Evolutionary conservation across 2,888 invertebrate genomes (phyloP).

Genomic region (Hydrotaea diabolus): DNA sequence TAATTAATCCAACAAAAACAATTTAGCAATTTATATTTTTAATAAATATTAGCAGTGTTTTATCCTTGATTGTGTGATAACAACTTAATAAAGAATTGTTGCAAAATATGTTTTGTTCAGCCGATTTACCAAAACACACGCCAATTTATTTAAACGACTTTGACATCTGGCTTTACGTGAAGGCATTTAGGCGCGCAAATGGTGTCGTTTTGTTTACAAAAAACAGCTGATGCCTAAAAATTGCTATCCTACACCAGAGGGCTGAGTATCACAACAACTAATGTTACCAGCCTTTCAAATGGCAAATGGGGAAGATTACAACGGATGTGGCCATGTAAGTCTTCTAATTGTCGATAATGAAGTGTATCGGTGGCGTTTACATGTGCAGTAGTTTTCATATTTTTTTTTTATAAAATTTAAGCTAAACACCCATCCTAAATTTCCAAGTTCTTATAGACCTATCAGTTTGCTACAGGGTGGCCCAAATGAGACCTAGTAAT

Average conservation of each 20-base stretch:
- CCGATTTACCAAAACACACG: slow-evolving; percentile 42
- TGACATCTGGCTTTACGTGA: slow-evolving; percentile 33
- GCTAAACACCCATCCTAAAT: too few species aligned
- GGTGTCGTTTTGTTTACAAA: slow-evolving; percentile 37
- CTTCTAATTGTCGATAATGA: too few species aligned
- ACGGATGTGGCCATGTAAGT: too few species aligned
- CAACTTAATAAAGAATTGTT: slow-evolving; percentile 14
- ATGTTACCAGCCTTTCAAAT: too few species aligned
- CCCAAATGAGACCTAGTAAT: too few species aligned
- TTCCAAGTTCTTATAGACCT: too few species aligned
- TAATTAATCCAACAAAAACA: slow-evolving; percentile 75
- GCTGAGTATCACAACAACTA: too few species aligned
- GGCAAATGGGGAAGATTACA: too few species aligned
- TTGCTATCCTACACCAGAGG: slow-evolving; percentile 16
- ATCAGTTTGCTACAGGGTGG: too few species aligned
- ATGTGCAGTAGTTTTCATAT: too few species aligned
- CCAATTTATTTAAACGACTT: slow-evolving; percentile 46
- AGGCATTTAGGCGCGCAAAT: slow-evolving; percentile 44
- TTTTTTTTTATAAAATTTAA: too few species aligned
- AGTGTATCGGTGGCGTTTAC: too few species aligned
- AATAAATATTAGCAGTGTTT: slow-evolving; percentile 2
- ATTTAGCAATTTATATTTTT: slow-evolving; percentile 1
- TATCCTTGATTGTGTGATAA: slow-evolving; percentile 23
- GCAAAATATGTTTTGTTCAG: neutral
- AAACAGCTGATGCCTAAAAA: slow-evolving; percentile 1